A percentile compares a stretch with the other conserved stretches of the same genome.
These are phyloP conservation scores for Phymorhynchus buccinoides DNA, from an alignment of 1,140 invertebrate species.

Conservation along the genomic window DNA sequence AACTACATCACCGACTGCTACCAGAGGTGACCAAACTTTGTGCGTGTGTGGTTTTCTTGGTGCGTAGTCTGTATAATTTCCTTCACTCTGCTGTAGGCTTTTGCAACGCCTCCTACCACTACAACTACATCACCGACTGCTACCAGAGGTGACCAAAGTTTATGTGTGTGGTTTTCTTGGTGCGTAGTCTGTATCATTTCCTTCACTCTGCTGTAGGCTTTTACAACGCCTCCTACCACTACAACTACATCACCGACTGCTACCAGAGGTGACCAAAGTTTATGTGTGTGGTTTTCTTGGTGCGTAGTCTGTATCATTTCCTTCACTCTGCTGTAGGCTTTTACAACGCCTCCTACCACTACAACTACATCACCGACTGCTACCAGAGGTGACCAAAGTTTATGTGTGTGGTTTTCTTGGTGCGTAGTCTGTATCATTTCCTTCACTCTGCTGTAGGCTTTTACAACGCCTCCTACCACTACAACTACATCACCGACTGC, in stretches of 20 bases:
- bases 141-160: constrained; percentile 81
- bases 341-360: constrained; percentile 96
- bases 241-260: constrained; percentile 95
- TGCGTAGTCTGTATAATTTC: no score
- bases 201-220: constrained; percentile 73
- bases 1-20: constrained; percentile 98
- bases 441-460: constrained; percentile 78
- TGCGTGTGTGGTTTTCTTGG: no score
- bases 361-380: constrained; percentile 94
- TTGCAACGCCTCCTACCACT: constrained; percentile 96
- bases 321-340: constrained; percentile 73
- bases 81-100: constrained; percentile 79
- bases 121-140: constrained; percentile 95
- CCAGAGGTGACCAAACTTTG: constrained; percentile 81
- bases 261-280: constrained; percentile 86
- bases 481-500: constrained; percentile 95
- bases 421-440: no score
- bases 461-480: constrained; percentile 97
- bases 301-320: no score
- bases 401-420: no score
- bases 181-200: no score
- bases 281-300: no score
- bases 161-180: no score
- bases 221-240: constrained; percentile 96
- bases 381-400: constrained; percentile 90